Conservation (phyloP, 2,888 invertebrate species). For the Acronicta psi region DNA sequence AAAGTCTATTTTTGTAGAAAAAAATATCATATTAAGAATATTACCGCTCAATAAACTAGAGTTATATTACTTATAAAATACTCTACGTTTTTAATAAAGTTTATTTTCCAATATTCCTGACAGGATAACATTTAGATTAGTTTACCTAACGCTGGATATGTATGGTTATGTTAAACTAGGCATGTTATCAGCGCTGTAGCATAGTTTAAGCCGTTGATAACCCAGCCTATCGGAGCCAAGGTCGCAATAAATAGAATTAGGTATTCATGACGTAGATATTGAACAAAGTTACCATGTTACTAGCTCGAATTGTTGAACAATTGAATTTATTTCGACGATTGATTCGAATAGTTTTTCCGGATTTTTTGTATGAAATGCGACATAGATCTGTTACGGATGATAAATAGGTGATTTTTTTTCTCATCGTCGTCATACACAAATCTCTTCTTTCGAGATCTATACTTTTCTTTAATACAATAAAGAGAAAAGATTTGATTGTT, state of each 20-base stretch:
- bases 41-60: no score
- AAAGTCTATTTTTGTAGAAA: no score
- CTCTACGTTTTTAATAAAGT: background rate
- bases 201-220: constrained; percentile 60
- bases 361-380: no score
- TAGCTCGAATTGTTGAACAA: constrained; percentile 8
- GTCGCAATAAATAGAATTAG: constrained; percentile 50
- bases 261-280: constrained; percentile 47
- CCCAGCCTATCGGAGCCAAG: constrained; percentile 55
- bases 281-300: constrained; percentile 15
- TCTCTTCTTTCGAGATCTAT: no score
- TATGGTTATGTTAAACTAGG: constrained; percentile 44
- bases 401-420: no score
- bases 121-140: constrained; percentile 26
- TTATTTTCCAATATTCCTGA: background rate
- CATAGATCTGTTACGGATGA: no score
- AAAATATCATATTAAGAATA: no score
- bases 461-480: no score
- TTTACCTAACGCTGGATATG: constrained; percentile 22
- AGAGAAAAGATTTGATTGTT: no score
- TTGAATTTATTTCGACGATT: background rate
- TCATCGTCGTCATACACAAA: no score
- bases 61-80: no score
- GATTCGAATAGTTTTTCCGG: no score
- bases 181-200: constrained; percentile 44